Conservation (phyloP, 1,140 invertebrate species). For the Lerema accius region DNA sequence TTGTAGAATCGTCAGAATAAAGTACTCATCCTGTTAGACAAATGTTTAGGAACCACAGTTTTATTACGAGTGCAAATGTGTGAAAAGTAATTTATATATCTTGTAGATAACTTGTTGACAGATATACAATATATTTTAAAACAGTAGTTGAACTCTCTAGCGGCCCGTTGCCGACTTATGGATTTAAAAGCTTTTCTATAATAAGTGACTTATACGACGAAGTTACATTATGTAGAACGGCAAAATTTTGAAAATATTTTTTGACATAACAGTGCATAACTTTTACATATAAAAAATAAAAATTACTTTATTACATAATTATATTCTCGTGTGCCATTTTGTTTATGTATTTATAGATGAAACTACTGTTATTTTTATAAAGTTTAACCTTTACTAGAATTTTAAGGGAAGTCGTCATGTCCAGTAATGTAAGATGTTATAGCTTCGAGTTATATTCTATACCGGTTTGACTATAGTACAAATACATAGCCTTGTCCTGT, state of each 20-base stretch:
- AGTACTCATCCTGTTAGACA: not conserved
- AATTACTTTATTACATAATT: slow-evolving; percentile 31
- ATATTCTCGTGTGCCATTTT: slow-evolving; percentile 68
- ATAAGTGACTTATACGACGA: slow-evolving; percentile 11
- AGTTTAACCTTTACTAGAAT: slow-evolving; percentile 40
- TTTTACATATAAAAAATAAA: too few relatives aligned
- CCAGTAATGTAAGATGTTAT: slow-evolving; percentile 52
- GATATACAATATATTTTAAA: slow-evolving; percentile 26
- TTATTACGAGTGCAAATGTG: slow-evolving; percentile 5
- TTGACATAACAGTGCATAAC: slow-evolving; percentile 13
- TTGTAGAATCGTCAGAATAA: not conserved
- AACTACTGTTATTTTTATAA: slow-evolving; percentile 54
- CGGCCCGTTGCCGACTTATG: not conserved
- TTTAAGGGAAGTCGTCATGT: slow-evolving; percentile 44
- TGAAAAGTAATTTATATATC: slow-evolving; percentile 16
- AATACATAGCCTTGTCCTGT: slow-evolving; percentile 66
- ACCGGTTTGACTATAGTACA: slow-evolving; percentile 70
- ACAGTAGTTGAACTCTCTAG: slow-evolving; percentile 9
- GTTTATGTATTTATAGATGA: slow-evolving; percentile 51
- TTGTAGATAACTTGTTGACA: slow-evolving; percentile 16
- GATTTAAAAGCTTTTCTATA: slow-evolving; percentile 4
- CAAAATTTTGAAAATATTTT: slow-evolving; percentile 25
- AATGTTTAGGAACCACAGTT: slow-evolving; percentile 18
- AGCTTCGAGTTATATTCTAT: slow-evolving; percentile 40
- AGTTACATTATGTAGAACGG: slow-evolving; percentile 8